Conservation (phyloP, 2,113 vertebrate species). For the Lampris megalopsis region DNA sequence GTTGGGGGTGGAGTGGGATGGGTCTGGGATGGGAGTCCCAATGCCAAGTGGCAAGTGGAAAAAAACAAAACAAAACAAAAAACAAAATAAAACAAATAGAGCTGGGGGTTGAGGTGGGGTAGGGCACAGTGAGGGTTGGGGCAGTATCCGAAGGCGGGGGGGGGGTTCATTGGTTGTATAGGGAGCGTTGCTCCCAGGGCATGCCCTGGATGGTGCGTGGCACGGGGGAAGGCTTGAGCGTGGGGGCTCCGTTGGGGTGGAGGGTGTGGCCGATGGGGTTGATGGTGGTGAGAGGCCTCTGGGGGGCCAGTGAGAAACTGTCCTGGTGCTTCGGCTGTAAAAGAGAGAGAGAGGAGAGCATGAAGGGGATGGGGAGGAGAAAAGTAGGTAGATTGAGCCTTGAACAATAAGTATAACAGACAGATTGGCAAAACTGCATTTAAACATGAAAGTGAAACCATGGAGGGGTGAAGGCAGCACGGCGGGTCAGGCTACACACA, state of each 20-base stretch:
- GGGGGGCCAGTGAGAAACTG: constrained; percentile 76
- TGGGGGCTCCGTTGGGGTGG: constrained; percentile 76
- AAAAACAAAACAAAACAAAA: too few species aligned
- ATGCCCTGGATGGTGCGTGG: constrained; percentile 79
- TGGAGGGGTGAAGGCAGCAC: background rate
- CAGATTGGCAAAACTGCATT: background rate
- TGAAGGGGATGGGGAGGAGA: background rate
- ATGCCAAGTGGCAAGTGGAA: too few species aligned
- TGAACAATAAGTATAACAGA: too few species aligned
- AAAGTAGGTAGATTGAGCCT: background rate
- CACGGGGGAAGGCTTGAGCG: constrained; percentile 78
- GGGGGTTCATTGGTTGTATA: constrained; percentile 78
- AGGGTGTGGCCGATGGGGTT: constrained; percentile 79
- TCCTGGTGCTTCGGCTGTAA: constrained; percentile 77
- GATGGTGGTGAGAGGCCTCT: constrained; percentile 79
- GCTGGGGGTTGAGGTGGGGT: background rate
- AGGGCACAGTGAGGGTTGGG: background rate
- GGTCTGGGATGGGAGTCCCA: background rate
- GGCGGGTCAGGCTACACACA: too few species aligned
- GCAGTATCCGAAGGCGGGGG: background rate
- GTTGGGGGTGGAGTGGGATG: background rate
- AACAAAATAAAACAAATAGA: too few species aligned
- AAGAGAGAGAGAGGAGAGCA: background rate
- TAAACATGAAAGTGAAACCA: too few species aligned
- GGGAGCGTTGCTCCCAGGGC: constrained; percentile 81